Evolutionary conservation across 2,113 vertebrate species (phyloP).

Genomic region (Hippopotamus amphibius): DNA sequence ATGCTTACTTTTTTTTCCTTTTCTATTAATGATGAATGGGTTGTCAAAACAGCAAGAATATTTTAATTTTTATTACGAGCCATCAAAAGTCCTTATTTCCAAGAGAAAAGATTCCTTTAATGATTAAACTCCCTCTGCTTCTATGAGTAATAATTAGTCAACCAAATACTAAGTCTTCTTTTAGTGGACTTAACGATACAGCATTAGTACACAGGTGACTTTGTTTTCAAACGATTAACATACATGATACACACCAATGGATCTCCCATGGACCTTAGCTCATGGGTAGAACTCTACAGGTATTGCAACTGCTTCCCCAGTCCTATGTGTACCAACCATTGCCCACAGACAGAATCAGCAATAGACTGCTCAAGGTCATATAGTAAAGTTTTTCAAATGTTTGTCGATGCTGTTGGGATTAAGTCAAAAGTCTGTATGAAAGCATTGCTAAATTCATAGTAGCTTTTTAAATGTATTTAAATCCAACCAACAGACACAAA

Average conservation of each 20-base stretch:
- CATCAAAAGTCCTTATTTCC: conserved; percentile 54
- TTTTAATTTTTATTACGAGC: conserved; percentile 62
- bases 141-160: conserved; percentile 56
- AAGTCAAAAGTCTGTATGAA: neutral
- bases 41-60: conserved; percentile 66
- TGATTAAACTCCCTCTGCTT: conserved; percentile 54
- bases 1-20: conserved; percentile 5
- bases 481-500: neutral
- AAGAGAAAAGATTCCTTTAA: conserved; percentile 66
- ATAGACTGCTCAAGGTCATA: neutral
- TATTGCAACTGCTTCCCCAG: neutral
- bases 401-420: neutral
- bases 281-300: neutral
- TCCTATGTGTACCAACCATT: neutral
- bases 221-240: conserved; percentile 13
- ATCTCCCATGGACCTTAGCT: neutral
- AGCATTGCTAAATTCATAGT: neutral
- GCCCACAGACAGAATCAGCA: neutral
- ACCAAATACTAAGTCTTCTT: conserved; percentile 50
- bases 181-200: neutral
- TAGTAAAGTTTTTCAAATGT: neutral
- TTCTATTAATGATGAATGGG: conserved; percentile 67
- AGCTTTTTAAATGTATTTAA: neutral
- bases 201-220: neutral
- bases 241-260: neutral